phyloP scores from a whole-genome alignment of 2,888 invertebrate species.

The Thysanoteuthis rhombus region DNA sequence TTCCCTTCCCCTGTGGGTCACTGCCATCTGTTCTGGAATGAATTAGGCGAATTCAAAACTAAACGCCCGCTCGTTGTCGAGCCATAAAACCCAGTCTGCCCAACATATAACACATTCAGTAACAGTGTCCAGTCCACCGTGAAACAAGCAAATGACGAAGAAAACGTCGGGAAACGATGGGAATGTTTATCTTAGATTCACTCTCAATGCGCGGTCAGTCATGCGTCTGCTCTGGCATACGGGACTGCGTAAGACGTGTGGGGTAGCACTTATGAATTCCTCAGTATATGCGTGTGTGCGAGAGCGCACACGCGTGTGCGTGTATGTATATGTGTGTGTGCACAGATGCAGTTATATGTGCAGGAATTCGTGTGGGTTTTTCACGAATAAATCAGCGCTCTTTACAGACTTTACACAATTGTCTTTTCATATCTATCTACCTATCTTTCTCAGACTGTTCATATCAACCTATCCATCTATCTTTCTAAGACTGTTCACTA shows the following conservation, averaged over 20 bases:
- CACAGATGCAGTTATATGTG: no score
- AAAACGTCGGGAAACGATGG: neutral
- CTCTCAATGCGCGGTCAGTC: neutral
- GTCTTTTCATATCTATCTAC: no score
- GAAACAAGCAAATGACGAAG: conserved; percentile 12
- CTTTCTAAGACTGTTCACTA: neutral
- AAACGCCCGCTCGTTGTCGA: neutral
- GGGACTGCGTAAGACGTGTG: neutral
- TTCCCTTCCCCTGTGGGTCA: neutral
- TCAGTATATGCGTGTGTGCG: neutral
- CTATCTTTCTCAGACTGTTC: neutral
- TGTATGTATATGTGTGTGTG: no score
- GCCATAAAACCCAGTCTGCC: neutral
- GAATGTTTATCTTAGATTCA: neutral
- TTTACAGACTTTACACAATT: no score
- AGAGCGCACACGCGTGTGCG: no score
- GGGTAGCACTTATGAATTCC: neutral
- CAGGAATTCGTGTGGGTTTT: no score
- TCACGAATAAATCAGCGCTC: no score
- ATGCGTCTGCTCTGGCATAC: neutral
- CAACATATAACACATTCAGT: neutral
- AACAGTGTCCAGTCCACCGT: neutral
- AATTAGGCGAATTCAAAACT: neutral
- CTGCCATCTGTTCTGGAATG: neutral
- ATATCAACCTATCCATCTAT: no score